Percentiles rank a stretch among this genome's conserved stretches.
These are phyloP conservation scores for Neoniphon sammara DNA, from an alignment of 2,797 vertebrate species.

Conservation along the genomic window DNA sequence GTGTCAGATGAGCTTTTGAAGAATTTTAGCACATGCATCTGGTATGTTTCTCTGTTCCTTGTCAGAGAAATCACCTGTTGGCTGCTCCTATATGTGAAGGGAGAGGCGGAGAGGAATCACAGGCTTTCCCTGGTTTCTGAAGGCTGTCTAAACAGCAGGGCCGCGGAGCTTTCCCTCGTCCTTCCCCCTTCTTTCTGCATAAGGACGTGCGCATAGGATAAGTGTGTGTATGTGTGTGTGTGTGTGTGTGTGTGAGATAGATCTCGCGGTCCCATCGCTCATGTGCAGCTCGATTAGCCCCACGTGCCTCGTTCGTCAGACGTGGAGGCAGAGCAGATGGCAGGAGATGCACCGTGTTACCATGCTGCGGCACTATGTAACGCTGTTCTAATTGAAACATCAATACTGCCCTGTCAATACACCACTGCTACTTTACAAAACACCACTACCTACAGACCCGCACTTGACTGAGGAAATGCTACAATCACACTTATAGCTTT, in stretches of 20 bases:
- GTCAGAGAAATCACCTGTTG: conserved; percentile 70
- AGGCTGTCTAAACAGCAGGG: conserved; percentile 75
- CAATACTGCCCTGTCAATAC: conserved; percentile 83
- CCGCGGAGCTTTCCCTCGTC: conserved; percentile 55
- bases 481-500: conserved; percentile 10
- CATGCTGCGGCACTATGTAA: conserved; percentile 81
- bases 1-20: conserved; percentile 74
- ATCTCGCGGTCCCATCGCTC: conserved; percentile 80
- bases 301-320: conserved; percentile 84
- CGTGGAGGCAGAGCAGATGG: conserved; percentile 84
- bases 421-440: conserved; percentile 73
- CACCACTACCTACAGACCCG: conserved; percentile 62
- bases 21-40: conserved; percentile 75
- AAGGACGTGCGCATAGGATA: conserved; percentile 71
- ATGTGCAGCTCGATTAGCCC: conserved; percentile 85
- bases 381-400: conserved; percentile 86
- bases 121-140: conserved; percentile 55
- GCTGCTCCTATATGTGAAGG: conserved; percentile 66
- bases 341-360: conserved; percentile 81
- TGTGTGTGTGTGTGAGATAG: conserved; percentile 56
- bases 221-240: conserved; percentile 36
- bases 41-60: conserved; percentile 62
- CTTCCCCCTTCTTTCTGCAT: conserved; percentile 68
- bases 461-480: conserved; percentile 50
- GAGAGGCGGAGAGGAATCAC: conserved; percentile 67